Base-by-base conservation (phyloP, 35 echinoderm and acorn worm genomes). In the Apostichopus parvimensis region DNA sequence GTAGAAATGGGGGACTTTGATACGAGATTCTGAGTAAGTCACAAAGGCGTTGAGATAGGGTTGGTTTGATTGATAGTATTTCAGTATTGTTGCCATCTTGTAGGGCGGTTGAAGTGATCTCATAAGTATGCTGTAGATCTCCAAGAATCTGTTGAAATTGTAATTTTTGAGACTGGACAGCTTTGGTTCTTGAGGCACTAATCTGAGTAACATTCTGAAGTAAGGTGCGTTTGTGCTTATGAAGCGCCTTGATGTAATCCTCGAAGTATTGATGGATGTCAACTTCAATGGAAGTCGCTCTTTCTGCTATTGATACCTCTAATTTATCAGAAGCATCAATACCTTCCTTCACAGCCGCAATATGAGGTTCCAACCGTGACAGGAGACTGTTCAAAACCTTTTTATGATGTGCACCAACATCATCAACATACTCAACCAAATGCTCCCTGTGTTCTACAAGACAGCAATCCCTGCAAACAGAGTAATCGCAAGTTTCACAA, bases 381-480 rank as follows among this genome's bases (percentile, higher is more conserved):
- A 98, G 71, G 10, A 98, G 91, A 79, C 95, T 98, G 6, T 56
- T 68, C 34, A 98, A 54, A n/a, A 96, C 91, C 53, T 91, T 95
- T 28, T 77, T 94, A 57, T 96, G 95, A 25, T 95, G 95, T 15
- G 92, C 88, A 18, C 80, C 91, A 4, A 96, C 95, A 54, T 98
- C 95, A 34, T 98, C 97, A 7, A 92, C 86, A 73, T 96, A 98
- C 76, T 96, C 93, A 17, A 95, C 93, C 4, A 92, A 68, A 90
- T 98, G 97, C 68, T 98, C 97, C 13, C 97, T 79, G 90, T 98
- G 97, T 56, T 96, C 93, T 0, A 98, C 93, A 5, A 98, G 87
- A 79, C 97, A 98, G 79, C 97, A 98, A 77, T 98, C 97, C 11
- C 97, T 86, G 79, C 97, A 98, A 21, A 98, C 93, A 6, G 97